phyloP scores from a whole-genome alignment of 2,888 invertebrate species.

The Euplagia quadripunctaria region DNA sequence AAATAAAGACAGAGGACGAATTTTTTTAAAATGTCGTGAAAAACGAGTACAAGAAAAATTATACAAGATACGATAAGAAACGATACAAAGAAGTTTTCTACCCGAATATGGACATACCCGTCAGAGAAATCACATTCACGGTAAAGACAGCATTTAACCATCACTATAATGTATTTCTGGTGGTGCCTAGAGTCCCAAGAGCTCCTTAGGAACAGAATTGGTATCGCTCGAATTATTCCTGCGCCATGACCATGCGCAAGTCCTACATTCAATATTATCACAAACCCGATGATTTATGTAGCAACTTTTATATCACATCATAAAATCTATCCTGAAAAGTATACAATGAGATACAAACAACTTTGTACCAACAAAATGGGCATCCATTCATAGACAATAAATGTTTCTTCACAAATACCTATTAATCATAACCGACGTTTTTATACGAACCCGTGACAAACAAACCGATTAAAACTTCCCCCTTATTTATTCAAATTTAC shows the following conservation, averaged over 20 bases:
- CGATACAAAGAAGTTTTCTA: neutral
- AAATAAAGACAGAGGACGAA: neutral
- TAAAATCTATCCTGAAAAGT: neutral
- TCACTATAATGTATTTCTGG: no score
- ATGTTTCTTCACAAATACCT: neutral
- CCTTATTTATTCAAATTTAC: conserved; percentile 8
- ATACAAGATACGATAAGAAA: no score
- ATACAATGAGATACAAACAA: neutral
- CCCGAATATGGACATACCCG: neutral
- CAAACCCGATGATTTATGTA: neutral
- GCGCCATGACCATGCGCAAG: no score
- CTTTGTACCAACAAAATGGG: neutral
- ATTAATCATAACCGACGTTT: conserved; percentile 1
- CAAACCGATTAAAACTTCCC: conserved; percentile 6
- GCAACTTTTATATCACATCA: neutral
- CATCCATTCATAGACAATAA: neutral
- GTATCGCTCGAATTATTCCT: neutral
- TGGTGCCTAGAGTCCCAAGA: no score
- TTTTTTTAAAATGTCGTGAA: neutral
- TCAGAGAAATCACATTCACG: neutral
- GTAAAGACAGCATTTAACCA: neutral
- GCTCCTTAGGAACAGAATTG: no score
- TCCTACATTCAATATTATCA: neutral
- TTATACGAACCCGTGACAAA: conserved; percentile 3
- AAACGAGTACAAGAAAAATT: neutral